Base-by-base conservation (phyloP, 2,113 vertebrate species). In the Poeciliopsis retropinna region DNA sequence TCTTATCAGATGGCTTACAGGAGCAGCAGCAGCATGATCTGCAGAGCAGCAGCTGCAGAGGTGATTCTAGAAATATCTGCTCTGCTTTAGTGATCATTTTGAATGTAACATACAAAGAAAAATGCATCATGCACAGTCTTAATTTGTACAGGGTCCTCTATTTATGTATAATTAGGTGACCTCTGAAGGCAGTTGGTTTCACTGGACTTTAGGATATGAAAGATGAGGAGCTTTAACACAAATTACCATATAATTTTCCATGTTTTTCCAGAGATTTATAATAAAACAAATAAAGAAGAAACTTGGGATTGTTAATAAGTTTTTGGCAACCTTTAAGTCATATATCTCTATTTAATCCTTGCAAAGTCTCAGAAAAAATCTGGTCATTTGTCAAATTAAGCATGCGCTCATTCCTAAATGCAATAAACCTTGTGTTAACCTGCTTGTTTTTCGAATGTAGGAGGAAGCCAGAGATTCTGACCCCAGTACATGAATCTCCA, bases 1-100 rank as follows among this genome's bases (percentile, higher is more conserved):
- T 61, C 81, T 92, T 92, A 94, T 94, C 92, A 89, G 90, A 91
- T 88, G 79, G 78, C 79, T 85, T 80, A 79, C 67, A 81, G 68
- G 81, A 82, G 81, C 30, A 7, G 81, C 66, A 67, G 87, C 47
- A 47, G 60, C 73, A 87, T 87, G 71, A 92, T 88, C 72, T 92
- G 91, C 84, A 84, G 64, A 73, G 73, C 74, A 69, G 75, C 60
- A 29, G 72, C 64, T 67, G 79, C 75, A 34, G 68, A 75, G 60
- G 67, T 41, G 73, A 68, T 82, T 72, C 27, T 64, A 47, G 44
- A 76, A 66, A 76, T 37, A 66, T 41, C 34, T 67, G 72, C 64
- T 74, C 69, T 64, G 54, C 19, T 86, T 66, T 73, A 62, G 34
- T 69, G 60, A 54, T 15, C 51, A 60, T 22, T 72, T 68, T 7